Base-by-base conservation (phyloP, 2,797 vertebrate species). In the Micrastur ruficollis region DNA sequence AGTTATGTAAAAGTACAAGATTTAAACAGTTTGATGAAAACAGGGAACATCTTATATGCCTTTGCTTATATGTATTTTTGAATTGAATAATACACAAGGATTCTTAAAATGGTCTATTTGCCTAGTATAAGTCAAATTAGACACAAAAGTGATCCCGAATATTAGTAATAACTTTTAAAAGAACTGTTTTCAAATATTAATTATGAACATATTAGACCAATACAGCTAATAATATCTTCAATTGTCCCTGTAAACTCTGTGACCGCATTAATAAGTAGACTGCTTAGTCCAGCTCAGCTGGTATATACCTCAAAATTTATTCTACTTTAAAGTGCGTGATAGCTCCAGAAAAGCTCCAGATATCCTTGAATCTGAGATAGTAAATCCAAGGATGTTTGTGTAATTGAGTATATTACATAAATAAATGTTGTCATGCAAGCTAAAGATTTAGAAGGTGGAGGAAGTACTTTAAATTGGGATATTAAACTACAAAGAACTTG, bases 341-440 rank as follows among this genome's bases (percentile, higher is more conserved):
- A 62, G 40, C 50, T 73, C 5, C 55, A 91, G 44, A 73, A 91
- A 95, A 87, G 31, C 21, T 86, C 25, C 47, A 61, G 38, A 38
- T 49, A 34, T 44, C 67, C 67, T 90, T 86, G 82, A 80, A n/a
- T 67, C 36, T 1, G 2, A 71, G 25, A 19, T 67, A 49, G 61
- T 83, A 83, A 93, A 63, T 72, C 52, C 89, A 90, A 96, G 95
- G 92, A 79, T 32, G 0, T 82, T 89, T 90, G 34, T 80, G 32
- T 94, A 49, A 73, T 94, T 76, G 90, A 90, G 40, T 63, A 7
- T 90, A 26, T 94, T 93, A 80, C 74, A 78, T 92, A 94, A 94
- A 95, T 65, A 97, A 90, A 72, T 61, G 55, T 40, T 84, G 49
- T 32, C 15, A 9, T 21, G 17, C 5, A 61, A 58, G 93, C 90